Conservation (phyloP, 2,113 vertebrate genomes). For the Serilophus lunatus region DNA sequence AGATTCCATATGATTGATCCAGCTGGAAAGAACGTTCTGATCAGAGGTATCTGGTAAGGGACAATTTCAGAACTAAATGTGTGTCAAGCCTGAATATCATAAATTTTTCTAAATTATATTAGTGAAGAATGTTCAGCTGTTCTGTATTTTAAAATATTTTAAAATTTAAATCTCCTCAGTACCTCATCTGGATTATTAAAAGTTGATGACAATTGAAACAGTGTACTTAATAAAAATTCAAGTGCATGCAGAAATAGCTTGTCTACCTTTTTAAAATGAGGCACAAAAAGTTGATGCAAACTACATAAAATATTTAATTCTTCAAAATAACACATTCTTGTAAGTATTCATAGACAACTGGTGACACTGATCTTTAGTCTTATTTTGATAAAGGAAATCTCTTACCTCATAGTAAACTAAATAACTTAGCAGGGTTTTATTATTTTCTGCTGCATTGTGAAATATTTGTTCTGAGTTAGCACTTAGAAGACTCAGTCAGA, state of each 20-base stretch:
- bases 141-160: neutral
- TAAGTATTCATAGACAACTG: accelerated
- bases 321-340: neutral
- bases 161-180: neutral
- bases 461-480: neutral
- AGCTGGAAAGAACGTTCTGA: neutral
- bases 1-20: neutral
- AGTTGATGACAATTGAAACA: neutral
- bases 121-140: neutral
- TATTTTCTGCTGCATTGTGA: neutral
- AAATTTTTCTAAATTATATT: neutral
- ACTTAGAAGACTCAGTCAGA: neutral
- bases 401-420: neutral
- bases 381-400: neutral
- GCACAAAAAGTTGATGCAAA: neutral
- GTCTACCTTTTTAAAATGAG: neutral
- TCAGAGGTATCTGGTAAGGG: neutral
- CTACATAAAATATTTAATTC: neutral
- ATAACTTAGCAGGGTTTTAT: neutral
- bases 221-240: neutral
- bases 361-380: neutral
- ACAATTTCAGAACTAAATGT: neutral
- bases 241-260: neutral
- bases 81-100: neutral
- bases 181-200: neutral